Conservation (phyloP, 2,797 vertebrate species). For the Clarias platycephalus region DNA sequence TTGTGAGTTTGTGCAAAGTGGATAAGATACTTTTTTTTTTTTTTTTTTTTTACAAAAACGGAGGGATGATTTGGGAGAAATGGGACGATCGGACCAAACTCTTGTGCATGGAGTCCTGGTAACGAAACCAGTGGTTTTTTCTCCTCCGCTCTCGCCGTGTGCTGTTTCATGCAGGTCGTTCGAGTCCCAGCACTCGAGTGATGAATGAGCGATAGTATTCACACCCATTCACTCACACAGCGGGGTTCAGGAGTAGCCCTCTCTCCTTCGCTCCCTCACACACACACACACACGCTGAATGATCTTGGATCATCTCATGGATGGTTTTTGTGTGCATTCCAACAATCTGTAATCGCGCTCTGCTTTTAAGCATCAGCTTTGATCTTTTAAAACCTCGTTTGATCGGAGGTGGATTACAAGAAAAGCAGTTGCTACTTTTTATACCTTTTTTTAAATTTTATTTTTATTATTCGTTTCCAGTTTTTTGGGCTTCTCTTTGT, state of each 20-base stretch:
- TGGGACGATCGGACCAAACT: background rate
- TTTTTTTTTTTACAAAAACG: background rate
- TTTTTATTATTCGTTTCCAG: no score
- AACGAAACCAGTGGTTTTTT: background rate
- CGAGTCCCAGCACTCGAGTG: constrained; percentile 36
- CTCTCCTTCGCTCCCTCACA: background rate
- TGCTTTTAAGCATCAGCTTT: background rate
- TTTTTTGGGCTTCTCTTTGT: constrained; percentile 2
- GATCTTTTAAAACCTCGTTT: background rate
- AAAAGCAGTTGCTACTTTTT: background rate
- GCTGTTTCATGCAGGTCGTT: constrained; percentile 12
- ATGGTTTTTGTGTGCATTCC: background rate
- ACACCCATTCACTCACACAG: constrained; percentile 52
- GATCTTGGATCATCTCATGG: constrained; percentile 13
- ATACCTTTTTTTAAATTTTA: no score
- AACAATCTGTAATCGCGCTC: background rate
- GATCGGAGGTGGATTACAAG: background rate
- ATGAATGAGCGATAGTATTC: constrained; percentile 31
- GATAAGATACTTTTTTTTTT: background rate
- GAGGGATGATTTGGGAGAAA: background rate
- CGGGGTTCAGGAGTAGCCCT: constrained; percentile 19
- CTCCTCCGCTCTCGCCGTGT: background rate
- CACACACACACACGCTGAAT: background rate
- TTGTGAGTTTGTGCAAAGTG: background rate
- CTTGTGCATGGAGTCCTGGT: background rate